These are phyloP conservation scores for Coracias cyanogaster DNA, from an alignment of 2,797 vertebrate genomes.

Conservation along the genomic window DNA sequence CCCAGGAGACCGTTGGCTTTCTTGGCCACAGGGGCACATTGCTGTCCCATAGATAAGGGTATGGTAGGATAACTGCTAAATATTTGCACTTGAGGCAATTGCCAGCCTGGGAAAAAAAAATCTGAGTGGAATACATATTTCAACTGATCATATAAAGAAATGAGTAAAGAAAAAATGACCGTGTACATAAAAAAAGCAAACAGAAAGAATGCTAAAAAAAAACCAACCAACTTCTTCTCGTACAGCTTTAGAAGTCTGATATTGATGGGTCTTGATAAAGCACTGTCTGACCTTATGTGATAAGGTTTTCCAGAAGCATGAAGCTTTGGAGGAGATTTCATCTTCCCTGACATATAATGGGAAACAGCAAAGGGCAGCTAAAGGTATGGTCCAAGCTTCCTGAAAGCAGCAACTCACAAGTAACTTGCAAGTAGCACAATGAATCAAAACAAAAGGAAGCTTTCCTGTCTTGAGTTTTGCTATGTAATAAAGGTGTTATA, in stretches of 20 bases:
- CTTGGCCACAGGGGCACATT: too few species aligned
- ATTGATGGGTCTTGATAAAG: background rate
- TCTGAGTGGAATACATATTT: background rate
- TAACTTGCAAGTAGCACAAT: background rate
- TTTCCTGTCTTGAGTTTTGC: background rate
- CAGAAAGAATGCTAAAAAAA: background rate
- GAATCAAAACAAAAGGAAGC: background rate
- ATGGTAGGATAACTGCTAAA: background rate
- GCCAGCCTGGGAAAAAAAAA: too few species aligned
- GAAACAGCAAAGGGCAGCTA: background rate
- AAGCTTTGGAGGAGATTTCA: background rate
- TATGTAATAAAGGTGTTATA: rapidly evolving
- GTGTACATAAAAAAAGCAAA: background rate
- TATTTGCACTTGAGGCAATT: background rate
- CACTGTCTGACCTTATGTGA: too few species aligned
- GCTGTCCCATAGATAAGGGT: background rate
- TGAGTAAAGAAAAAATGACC: background rate
- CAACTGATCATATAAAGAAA: background rate
- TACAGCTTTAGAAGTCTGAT: background rate
- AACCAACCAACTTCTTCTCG: rapidly evolving
- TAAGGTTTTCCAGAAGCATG: background rate
- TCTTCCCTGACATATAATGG: background rate
- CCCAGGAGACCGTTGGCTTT: too few species aligned
- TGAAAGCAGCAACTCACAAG: background rate
- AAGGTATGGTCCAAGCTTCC: rapidly evolving